Evolutionary conservation across 2,888 invertebrate genomes (phyloP), one percentile per base, ranked within the genome.

Genomic region (Drosophila subquinaria): DNA sequence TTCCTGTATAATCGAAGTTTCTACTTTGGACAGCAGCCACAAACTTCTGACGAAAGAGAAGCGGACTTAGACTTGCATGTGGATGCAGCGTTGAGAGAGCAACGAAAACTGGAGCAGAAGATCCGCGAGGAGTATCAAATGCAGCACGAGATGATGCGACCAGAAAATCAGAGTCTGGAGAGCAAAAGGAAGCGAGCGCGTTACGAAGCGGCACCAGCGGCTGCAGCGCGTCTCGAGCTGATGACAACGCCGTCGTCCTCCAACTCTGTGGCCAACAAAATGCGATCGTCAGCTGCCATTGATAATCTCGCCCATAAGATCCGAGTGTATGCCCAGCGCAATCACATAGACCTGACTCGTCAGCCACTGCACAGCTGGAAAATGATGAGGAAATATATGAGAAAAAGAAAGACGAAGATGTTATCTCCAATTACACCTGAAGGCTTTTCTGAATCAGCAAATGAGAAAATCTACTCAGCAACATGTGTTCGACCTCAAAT

Each of bases 91-190:
- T 20, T 59, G 15, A 47, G 35, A 9, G 83, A 84, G 56, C 80
- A 84, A 43, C 64, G 48, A 0, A 87, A 72, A 40, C 59, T 84
- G 33, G 72, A 72, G 52, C 56, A 68, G 5, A 84, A 74, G n/a
- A 85, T 84, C 13, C 78, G 64, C 6, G 62, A 73, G 23, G 83
- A 84, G 57, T 53, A 81, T 13, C 59, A 68, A 27, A 38, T 63
- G 40, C 72, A 76, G 30, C 61, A 43, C 3, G 59, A 63, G 10
- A 11, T n/a, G 30, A 20, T n/a, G 20, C 20, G 20, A 20, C 10
- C 36, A 10, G 40, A 57, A n/a, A 38, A 40, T 0, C 51, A 51
- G 11, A 9, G 38, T 33, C 13, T 56, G 4, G 23, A 50, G 2
- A 9, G 6, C 3, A 71, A 83, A n/a, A 10, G 36, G 2, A 79